Evolutionary conservation across 2,888 invertebrate species (phyloP).

Genomic region (Thymelicus sylvestris): DNA sequence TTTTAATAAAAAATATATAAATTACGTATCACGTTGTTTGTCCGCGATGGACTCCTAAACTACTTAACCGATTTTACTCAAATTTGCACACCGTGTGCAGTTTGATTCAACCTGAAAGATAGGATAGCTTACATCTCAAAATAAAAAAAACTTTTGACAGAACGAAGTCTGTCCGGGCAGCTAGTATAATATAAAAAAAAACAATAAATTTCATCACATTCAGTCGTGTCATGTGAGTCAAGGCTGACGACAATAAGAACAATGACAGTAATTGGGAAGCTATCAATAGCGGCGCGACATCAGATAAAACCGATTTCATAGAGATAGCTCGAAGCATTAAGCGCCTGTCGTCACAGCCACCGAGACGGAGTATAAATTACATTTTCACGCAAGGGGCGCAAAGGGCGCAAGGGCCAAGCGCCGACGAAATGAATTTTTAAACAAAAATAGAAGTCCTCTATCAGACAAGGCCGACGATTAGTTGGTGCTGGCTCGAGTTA

Average conservation of each 20-base stretch:
- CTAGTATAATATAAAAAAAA: no score
- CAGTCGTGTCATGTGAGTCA: background rate
- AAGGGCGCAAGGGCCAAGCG: conserved; percentile 37
- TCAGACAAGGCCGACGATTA: conserved; percentile 43
- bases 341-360: conserved; percentile 6
- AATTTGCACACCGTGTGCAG: no score
- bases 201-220: background rate
- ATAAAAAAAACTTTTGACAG: no score
- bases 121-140: no score
- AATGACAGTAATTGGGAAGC: conserved; percentile 11
- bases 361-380: conserved; percentile 37
- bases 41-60: no score
- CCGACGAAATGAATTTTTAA: conserved; percentile 44
- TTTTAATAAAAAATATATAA: no score
- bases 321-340: conserved; percentile 26
- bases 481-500: conserved; percentile 40
- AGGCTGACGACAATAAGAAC: background rate
- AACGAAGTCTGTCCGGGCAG: no score
- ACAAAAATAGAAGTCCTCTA: conserved; percentile 45
- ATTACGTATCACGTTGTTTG: no score
- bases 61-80: no score
- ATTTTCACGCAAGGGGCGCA: conserved; percentile 25
- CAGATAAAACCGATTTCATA: conserved; percentile 21
- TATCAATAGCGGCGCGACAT: conserved; percentile 18
- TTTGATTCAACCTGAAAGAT: no score